Evolutionary conservation across 1,140 invertebrate species (phyloP), one percentile per base, ranked within the genome.

Genomic region (Leptonema lineaticorne): DNA sequence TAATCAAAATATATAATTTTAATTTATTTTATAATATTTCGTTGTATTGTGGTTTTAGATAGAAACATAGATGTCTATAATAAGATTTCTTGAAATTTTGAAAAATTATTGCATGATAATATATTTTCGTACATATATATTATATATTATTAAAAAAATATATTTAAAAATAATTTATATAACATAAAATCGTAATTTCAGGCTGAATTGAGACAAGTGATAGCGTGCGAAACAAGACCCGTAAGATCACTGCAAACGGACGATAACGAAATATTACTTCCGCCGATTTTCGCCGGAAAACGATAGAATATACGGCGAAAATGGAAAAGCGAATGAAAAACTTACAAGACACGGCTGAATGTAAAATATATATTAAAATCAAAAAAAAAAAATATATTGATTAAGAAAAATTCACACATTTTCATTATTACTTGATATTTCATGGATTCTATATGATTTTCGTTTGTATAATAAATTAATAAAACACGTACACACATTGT

Each of bases 201-300:
- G 70, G 58, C 60, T 4, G 67, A 69, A 58, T 53, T 72, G 6
- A 58, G 70, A 45, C 67, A 72, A 22, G 63, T 66, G 1, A 68
- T 72, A 8, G 57, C 70, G 8, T 72, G 70, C 27, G 70, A 72
- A 48, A 63, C 70, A 1, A 62, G 70, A 37, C 26, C 70, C 5
- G 24, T 72, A 46, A 63, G 70, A 27, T 26, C 57, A 27, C 57
- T 72, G 16, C 70, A 72, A 67, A 46, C 67, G 30, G 67, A 72
- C 0, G 70, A 72, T 16, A 26, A 26, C 2, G 70, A 72, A 57
- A 67, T 57, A 14, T 67, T 67, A 20, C 58, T 56, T 0, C 41
- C 41, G 1, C 50, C 70, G 14, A 63, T 72, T 46, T 72, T 67
- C 63, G 57, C 26, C 8, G 67, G 67, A 29, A 56, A 67, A 45